These are phyloP conservation scores for Cataglyphis cursor DNA, from an alignment of 2,888 invertebrate genomes.

Conservation along the genomic window DNA sequence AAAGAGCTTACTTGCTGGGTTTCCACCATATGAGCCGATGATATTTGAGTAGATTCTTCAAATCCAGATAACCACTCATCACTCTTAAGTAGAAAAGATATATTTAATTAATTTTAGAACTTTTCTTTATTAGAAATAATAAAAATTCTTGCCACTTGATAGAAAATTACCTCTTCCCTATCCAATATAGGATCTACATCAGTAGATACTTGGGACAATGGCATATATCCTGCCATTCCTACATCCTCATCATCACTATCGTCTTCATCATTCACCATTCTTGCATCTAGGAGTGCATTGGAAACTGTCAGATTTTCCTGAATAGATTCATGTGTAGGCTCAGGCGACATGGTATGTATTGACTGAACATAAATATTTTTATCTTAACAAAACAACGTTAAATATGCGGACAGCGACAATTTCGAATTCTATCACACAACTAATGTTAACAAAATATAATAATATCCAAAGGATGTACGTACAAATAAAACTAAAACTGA, in stretches of 20 bases:
- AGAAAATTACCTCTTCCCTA: conserved; percentile 78
- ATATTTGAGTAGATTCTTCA: conserved; percentile 57
- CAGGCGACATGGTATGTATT: conserved; percentile 81
- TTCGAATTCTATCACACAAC: too few relatives aligned
- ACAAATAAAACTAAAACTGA: neutral
- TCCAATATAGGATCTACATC: conserved; percentile 81
- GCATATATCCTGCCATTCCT: conserved; percentile 80
- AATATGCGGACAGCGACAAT: too few relatives aligned
- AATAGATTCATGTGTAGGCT: conserved; percentile 82
- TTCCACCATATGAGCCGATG: conserved; percentile 49
- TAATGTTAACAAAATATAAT: neutral
- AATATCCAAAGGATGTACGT: neutral
- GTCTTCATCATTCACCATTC: conserved; percentile 77
- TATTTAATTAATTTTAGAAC: neutral
- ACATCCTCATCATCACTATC: conserved; percentile 83
- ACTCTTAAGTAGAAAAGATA: conserved; percentile 71
- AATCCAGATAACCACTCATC: conserved; percentile 78
- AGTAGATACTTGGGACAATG: conserved; percentile 80
- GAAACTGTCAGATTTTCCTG: conserved; percentile 79
- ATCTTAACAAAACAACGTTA: too few relatives aligned
- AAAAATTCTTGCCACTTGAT: neutral
- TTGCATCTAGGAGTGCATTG: conserved; percentile 71
- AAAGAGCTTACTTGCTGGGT: conserved; percentile 63
- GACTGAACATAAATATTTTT: too few relatives aligned
- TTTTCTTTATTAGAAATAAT: neutral